A percentile compares a stretch with the other conserved stretches of the same genome.
These are phyloP conservation scores for Polydesmus complanatus DNA, from an alignment of 2,888 invertebrate species.

Conservation along the genomic window DNA sequence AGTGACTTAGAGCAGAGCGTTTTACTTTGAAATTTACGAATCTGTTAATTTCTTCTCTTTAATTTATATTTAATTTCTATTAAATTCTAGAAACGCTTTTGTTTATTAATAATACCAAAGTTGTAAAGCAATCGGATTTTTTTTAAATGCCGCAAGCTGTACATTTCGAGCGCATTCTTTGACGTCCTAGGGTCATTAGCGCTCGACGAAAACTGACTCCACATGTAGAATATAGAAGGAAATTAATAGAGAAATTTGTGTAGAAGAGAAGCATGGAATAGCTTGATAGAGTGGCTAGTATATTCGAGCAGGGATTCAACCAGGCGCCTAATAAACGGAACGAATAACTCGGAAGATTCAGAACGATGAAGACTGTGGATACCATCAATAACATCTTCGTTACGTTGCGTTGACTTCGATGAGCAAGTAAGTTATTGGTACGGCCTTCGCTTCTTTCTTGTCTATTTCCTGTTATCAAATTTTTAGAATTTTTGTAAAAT, in stretches of 20 bases:
- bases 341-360: constrained; percentile 63
- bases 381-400: constrained; percentile 71
- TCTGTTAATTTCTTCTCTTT: too few relatives aligned
- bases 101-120: too few relatives aligned
- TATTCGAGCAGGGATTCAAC: constrained; percentile 35
- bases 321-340: constrained; percentile 44
- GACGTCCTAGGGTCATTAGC: not conserved
- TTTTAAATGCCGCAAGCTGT: too few relatives aligned
- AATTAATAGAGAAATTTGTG: constrained; percentile 71
- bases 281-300: constrained; percentile 28
- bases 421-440: constrained; percentile 4
- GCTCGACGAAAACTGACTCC: constrained; percentile 64
- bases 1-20: too few relatives aligned
- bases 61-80: too few relatives aligned
- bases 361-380: constrained; percentile 58
- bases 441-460: constrained; percentile 13
- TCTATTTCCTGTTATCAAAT: constrained; percentile 8
- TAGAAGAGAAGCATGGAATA: constrained; percentile 54
- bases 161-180: too few relatives aligned
- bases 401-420: constrained; percentile 31
- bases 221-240: constrained; percentile 63
- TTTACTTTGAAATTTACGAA: too few relatives aligned
- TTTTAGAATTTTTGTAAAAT: too few relatives aligned
- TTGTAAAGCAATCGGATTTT: too few relatives aligned
- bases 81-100: too few relatives aligned